Evolutionary conservation across 2,797 vertebrate genomes (phyloP), one percentile per base, ranked within the genome.

Genomic region (Enteromius argenteus): DNA sequence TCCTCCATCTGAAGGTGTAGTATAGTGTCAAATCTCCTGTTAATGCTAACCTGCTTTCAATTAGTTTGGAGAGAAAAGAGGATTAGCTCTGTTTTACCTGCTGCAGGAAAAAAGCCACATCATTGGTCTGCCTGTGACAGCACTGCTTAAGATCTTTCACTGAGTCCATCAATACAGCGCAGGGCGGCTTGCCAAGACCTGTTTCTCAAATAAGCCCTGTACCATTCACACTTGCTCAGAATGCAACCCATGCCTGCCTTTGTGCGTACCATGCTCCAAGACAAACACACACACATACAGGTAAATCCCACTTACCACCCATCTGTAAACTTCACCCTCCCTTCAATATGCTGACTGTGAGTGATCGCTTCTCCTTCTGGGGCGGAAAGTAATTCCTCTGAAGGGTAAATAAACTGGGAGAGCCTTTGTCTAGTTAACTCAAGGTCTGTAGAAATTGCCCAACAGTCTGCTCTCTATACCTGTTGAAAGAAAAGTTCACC

Each of bases 71-170:
- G 88, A 92, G 91, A 91, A 91, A 86, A 88, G 82, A 87, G 88
- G 89, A 91, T 93, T 92, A 91, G 86, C 89, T 66, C 82, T 56
- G 79, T 76, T 91, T 89, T 90, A 89, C 88, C 88, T 89, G 88
- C 60, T 56, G 80, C 89, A 86, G 91, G 87, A 91, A 84, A 92
- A 91, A 91, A 85, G 86, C 58, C 83, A 87, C 86, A 88, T 89
- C 77, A 92, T 92, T 90, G 80, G 84, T 86, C 53, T 90, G 80
- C 9, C 42, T 49, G 84, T 82, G 87, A 83, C 79, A 51, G 85
- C 68, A 66, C 85, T 60, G 78, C 49, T 86, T 84, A 84, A 83
- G 74, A 82, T 83, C 85, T 79, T 86, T 86, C 77, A 86, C 30
- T 62, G 67, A 79, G 84, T 86, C 81, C 81, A 83, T 84, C 86